Evolutionary conservation across 2,113 vertebrate species (phyloP).

Genomic region (Hippolais icterina): DNA sequence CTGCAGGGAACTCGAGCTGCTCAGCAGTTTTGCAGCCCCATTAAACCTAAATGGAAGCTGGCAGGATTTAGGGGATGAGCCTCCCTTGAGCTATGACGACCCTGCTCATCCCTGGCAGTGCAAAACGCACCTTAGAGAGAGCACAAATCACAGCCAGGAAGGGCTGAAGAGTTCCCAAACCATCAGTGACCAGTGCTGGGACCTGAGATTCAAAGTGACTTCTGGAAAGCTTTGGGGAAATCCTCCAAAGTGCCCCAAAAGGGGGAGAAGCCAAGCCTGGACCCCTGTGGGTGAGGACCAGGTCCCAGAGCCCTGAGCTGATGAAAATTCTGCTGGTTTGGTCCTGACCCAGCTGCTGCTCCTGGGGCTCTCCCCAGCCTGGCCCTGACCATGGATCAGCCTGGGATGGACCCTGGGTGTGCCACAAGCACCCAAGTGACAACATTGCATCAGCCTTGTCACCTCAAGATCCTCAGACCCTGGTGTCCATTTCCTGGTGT

Average conservation of each 20-base stretch:
- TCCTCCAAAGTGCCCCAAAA: background rate
- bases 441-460: background rate
- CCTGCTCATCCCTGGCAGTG: background rate
- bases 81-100: background rate
- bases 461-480: no score
- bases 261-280: background rate
- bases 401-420: background rate
- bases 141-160: background rate
- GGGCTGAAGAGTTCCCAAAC: background rate
- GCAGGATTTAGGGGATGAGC: background rate
- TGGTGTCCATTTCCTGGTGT: background rate
- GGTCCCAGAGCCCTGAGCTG: background rate
- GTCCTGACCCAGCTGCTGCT: background rate
- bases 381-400: background rate
- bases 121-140: background rate
- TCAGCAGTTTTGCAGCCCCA: slow-evolving; percentile 17
- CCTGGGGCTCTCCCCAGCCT: background rate
- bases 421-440: background rate
- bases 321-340: background rate
- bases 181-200: background rate
- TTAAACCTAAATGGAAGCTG: background rate
- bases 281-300: background rate
- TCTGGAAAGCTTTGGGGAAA: background rate
- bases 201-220: background rate
- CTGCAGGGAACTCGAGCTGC: background rate